phyloP scores from a whole-genome alignment of 2,888 invertebrate species.

The Aporophyla lueneburgensis region DNA sequence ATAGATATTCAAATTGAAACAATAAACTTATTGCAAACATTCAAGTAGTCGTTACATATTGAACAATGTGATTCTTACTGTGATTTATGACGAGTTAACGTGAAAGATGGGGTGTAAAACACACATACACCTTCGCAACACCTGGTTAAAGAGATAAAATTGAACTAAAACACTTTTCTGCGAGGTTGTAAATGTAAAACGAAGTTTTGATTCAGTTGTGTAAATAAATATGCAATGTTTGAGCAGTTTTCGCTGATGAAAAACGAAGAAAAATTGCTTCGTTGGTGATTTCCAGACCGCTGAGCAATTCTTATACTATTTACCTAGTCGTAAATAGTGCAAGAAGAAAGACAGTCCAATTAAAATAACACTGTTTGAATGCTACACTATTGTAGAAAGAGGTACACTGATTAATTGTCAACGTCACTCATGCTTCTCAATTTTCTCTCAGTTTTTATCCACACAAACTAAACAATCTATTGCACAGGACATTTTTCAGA shows the following conservation, averaged over 20 bases:
- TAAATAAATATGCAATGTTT: constrained; percentile 45
- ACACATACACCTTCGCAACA: constrained; percentile 67
- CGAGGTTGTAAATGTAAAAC: constrained; percentile 17
- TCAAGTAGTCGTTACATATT: constrained; percentile 57
- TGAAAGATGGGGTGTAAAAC: constrained; percentile 57
- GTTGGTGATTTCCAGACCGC: background rate
- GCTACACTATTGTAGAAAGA: background rate
- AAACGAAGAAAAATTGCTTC: background rate
- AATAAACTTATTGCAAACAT: constrained; percentile 55
- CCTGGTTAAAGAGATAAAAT: constrained; percentile 64
- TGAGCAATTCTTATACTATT: background rate
- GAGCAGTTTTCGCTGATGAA: background rate
- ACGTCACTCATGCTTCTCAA: background rate
- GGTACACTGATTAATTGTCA: background rate
- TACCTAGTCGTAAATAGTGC: background rate
- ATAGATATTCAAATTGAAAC: constrained; percentile 50
- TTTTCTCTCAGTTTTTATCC: background rate
- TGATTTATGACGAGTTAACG: constrained; percentile 69
- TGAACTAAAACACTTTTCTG: constrained; percentile 25
- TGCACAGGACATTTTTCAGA: background rate
- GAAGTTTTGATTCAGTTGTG: constrained; percentile 35
- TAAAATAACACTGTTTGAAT: background rate
- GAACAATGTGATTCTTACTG: constrained; percentile 68
- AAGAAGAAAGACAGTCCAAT: background rate
- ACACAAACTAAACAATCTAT: background rate